phyloP scores from a whole-genome alignment of 2,113 vertebrate genomes.

The Hydrochoerus hydrochaeris region DNA sequence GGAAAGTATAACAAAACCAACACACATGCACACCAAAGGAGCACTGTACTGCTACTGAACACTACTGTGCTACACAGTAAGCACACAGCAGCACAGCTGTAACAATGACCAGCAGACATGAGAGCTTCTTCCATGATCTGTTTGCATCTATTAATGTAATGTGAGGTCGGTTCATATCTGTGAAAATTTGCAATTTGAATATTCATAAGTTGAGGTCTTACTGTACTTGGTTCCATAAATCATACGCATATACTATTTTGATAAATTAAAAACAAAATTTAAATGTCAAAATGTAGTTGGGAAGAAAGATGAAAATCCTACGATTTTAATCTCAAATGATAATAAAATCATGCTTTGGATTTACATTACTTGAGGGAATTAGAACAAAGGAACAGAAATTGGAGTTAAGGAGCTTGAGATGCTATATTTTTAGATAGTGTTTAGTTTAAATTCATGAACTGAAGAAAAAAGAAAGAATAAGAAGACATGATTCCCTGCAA shows the following conservation, averaged over 20 bases:
- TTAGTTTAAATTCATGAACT: slow-evolving; percentile 60
- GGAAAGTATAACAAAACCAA: background rate
- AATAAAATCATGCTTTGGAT: slow-evolving; percentile 47
- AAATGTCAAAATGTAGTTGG: slow-evolving; percentile 38
- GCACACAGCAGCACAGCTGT: background rate
- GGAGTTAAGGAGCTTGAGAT: slow-evolving; percentile 3
- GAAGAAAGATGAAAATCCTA: background rate
- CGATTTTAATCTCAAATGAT: slow-evolving; percentile 46
- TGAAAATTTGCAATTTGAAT: background rate
- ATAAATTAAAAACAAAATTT: slow-evolving; percentile 51
- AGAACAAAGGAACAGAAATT: slow-evolving; percentile 36
- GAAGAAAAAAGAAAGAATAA: slow-evolving; percentile 33
- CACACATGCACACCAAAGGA: background rate
- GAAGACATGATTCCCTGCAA: slow-evolving; percentile 1
- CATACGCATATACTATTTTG: background rate
- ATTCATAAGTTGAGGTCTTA: background rate
- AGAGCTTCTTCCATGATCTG: background rate
- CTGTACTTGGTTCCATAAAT: slow-evolving; percentile 20
- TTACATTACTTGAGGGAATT: slow-evolving; percentile 47
- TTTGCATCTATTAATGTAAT: background rate
- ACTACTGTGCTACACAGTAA: background rate
- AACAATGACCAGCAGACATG: background rate
- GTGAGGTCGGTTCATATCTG: background rate
- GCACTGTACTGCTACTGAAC: background rate
- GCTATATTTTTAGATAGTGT: slow-evolving; percentile 54